These are phyloP conservation scores for Ichneumoninae sp. DNA, from an alignment of 2,888 invertebrate genomes.

Conservation along the genomic window DNA sequence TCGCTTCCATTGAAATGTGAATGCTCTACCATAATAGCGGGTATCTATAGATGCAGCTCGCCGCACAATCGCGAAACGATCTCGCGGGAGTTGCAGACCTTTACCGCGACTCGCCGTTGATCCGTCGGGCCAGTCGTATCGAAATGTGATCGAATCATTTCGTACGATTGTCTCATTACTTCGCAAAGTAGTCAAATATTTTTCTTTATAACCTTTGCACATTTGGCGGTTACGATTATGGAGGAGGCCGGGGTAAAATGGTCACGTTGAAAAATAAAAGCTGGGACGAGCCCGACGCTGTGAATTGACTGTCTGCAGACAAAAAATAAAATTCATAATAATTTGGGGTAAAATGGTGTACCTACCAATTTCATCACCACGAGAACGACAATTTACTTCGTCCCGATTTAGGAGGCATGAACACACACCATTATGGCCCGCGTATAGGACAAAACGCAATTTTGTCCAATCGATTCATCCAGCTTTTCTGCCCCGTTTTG, in stretches of 20 bases:
- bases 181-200: neutral
- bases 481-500: no score
- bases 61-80: conserved; percentile 35
- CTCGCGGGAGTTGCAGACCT: conserved; percentile 14
- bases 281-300: no score
- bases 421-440: no score
- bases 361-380: no score
- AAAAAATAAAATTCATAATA: no score
- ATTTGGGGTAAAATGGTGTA: no score
- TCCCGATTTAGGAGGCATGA: no score
- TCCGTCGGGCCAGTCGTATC: neutral
- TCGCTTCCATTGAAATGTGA: conserved; percentile 52
- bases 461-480: no score
- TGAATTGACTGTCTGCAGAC: no score
- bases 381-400: no score
- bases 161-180: neutral
- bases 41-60: conserved; percentile 12
- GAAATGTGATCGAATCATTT: neutral
- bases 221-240: neutral
- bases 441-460: no score
- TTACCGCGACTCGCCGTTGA: neutral
- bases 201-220: neutral
- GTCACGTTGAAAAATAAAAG: no score
- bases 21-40: conserved; percentile 17
- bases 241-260: neutral